phyloP scores from a whole-genome alignment of 1,140 invertebrate genomes.

The Euwallacea similis region DNA sequence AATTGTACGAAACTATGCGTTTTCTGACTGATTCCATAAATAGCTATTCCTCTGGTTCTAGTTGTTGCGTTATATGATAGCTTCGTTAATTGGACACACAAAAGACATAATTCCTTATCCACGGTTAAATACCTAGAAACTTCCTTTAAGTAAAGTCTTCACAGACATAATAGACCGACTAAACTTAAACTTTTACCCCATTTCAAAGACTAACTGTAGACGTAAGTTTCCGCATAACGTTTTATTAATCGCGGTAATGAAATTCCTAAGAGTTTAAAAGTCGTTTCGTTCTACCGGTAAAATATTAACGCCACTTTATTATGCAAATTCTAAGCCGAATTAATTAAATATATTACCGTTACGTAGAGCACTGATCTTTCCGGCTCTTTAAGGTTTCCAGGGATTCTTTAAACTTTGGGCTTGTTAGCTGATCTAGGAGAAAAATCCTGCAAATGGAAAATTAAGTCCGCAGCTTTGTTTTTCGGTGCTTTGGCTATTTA shows the following conservation, averaged over 20 bases:
- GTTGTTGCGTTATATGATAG: no score
- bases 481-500: background rate
- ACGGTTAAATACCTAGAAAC: background rate
- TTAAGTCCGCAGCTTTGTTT: background rate
- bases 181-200: conserved; percentile 15
- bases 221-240: conserved; percentile 16
- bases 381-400: conserved; percentile 7
- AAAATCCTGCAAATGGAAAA: background rate
- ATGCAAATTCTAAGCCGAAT: conserved; percentile 26
- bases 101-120: background rate
- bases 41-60: no score
- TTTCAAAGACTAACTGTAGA: conserved; percentile 9
- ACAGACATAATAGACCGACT: conserved; percentile 1
- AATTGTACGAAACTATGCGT: no score
- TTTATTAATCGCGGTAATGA: conserved; percentile 25
- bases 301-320: conserved; percentile 31
- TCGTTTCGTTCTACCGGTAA: conserved; percentile 21
- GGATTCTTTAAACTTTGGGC: background rate
- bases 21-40: no score
- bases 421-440: background rate
- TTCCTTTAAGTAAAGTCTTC: background rate
- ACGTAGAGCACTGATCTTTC: conserved; percentile 12
- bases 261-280: conserved; percentile 28
- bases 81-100: no score
- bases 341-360: conserved; percentile 24